Evolutionary conservation across 2,113 vertebrate species (phyloP).

Genomic region (Pelecanus crispus): DNA sequence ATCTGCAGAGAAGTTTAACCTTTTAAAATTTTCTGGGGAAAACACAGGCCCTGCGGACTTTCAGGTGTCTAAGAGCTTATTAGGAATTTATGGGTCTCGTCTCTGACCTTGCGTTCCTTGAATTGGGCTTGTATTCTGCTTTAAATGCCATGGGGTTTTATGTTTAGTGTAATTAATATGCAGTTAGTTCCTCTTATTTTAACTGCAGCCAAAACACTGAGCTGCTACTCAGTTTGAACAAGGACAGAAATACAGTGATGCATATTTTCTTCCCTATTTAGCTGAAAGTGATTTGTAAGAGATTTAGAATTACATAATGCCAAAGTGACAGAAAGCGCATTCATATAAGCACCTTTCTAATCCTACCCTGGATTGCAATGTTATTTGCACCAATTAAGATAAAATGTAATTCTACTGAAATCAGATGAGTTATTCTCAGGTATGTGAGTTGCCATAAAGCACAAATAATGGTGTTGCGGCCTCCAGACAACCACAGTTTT

Average conservation of each 20-base stretch:
- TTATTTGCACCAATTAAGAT: background rate
- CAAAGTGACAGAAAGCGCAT: background rate
- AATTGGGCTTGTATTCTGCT: background rate
- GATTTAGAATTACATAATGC: background rate
- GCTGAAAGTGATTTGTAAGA: background rate
- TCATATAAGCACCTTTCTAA: background rate
- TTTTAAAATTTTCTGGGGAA: background rate
- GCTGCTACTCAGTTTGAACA: background rate
- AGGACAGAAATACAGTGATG: background rate
- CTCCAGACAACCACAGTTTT: background rate
- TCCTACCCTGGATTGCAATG: background rate
- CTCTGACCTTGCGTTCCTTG: background rate
- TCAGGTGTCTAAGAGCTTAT: background rate
- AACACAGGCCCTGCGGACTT: background rate
- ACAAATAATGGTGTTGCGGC: background rate
- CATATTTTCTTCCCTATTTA: background rate
- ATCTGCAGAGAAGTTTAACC: background rate
- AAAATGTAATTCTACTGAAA: background rate
- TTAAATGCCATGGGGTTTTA: background rate
- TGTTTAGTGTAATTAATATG: background rate
- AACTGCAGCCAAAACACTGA: background rate
- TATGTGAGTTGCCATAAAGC: background rate
- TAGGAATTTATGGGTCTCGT: background rate
- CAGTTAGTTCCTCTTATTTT: background rate
- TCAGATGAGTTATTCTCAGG: background rate